phyloP scores from a whole-genome alignment of 2,888 invertebrate genomes.

The Odontothrips loti region DNA sequence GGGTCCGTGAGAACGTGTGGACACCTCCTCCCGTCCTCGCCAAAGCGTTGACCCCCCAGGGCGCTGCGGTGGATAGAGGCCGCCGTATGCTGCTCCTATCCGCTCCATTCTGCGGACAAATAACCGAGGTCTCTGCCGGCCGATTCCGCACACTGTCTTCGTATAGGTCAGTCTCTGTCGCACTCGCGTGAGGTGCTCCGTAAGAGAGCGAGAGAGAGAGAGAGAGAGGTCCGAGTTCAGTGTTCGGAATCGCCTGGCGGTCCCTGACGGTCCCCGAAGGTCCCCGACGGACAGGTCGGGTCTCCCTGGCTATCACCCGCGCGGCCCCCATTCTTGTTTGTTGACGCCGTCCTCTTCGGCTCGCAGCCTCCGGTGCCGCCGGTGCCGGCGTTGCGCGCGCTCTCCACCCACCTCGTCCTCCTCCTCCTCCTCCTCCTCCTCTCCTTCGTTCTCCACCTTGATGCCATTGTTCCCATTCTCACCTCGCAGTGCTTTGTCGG shows the following conservation, averaged over 20 bases:
- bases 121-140: not conserved
- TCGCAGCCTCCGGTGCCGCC: not conserved
- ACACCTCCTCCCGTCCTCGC: not conserved
- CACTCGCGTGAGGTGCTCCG: no score
- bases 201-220: no score
- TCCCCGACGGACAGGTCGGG: not conserved
- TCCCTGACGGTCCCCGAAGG: not conserved
- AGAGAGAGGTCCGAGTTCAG: no score
- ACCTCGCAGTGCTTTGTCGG: not conserved
- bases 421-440: not conserved
- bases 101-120: not conserved
- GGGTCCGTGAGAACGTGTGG: not conserved
- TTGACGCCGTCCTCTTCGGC: not conserved
- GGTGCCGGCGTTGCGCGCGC: not conserved
- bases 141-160: no score
- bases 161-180: no score
- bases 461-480: slow-evolving; percentile 11
- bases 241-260: no score
- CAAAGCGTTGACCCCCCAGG: not conserved
- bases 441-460: not conserved
- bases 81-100: not conserved
- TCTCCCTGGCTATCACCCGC: not conserved
- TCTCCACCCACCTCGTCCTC: not conserved
- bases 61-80: not conserved
- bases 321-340: not conserved